Conservation (phyloP, 2,113 vertebrate species). For the Platichthys flesus region DNA sequence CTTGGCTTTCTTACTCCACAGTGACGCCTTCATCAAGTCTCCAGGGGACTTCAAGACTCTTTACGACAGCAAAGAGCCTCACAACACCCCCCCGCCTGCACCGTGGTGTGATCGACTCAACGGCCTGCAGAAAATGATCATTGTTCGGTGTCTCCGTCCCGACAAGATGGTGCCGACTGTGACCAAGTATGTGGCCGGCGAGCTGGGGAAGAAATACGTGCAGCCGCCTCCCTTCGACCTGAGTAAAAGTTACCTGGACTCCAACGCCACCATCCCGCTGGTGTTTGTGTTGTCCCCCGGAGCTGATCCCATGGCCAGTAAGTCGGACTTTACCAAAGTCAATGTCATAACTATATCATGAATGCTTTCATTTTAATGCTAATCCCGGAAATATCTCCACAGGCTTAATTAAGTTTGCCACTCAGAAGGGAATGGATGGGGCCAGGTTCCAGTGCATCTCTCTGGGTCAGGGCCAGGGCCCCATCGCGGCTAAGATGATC, state of each 20-base stretch:
- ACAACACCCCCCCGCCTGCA: slow-evolving; percentile 82
- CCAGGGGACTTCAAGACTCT: slow-evolving; percentile 83
- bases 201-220: slow-evolving; percentile 95
- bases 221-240: slow-evolving; percentile 96
- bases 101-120: slow-evolving; percentile 85
- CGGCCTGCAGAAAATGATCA: slow-evolving; percentile 92
- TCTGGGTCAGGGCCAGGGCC: slow-evolving; percentile 96
- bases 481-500: slow-evolving; percentile 93
- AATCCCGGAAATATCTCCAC: slow-evolving; percentile 1
- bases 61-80: slow-evolving; percentile 93
- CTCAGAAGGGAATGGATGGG: slow-evolving; percentile 88
- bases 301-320: slow-evolving; percentile 98
- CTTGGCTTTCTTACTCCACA: slow-evolving; percentile 54
- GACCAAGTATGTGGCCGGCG: slow-evolving; percentile 88
- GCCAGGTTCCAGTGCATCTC: slow-evolving; percentile 95
- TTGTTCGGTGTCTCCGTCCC: slow-evolving; percentile 91
- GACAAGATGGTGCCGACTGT: slow-evolving; percentile 94
- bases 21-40: slow-evolving; percentile 83
- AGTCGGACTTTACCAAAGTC: slow-evolving; percentile 72
- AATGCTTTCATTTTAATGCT: not conserved
- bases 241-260: slow-evolving; percentile 93
- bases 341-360: not conserved
- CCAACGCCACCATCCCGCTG: slow-evolving; percentile 89
- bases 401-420: slow-evolving; percentile 95
- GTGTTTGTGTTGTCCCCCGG: slow-evolving; percentile 96